Evolutionary conservation across 2,113 vertebrate species (phyloP), one percentile per base, ranked within the genome.

Genomic region (Lanius ludovicianus): DNA sequence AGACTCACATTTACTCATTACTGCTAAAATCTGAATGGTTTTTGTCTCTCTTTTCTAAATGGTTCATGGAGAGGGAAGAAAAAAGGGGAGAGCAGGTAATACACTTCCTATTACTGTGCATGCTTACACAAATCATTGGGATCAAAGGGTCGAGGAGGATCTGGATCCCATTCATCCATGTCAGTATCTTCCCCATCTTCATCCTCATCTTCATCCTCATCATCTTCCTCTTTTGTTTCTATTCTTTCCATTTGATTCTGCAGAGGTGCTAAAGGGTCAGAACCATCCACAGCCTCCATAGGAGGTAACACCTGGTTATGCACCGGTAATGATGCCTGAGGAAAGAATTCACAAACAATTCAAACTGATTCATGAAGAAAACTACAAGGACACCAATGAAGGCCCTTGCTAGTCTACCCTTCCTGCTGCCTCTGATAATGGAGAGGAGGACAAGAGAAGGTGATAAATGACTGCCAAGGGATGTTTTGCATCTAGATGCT

Each of bases 61-160:
- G 27, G 10, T 20, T 44, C 21, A 35, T 7, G 19, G 28, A 77
- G 15, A 28, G 6, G 18, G 53, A 62, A 41, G 18, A 31, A 41
- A 46, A 49, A 57, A 30, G 5, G 3, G 12, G 9, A 44, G 27
- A 15, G 20, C 53, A 46, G 27, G 31, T 15, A 62, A 73, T 10
- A 74, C 1, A 28, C 25, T 59, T 52, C 14, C 7, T 11, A 5
- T 18, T 25, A 35, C 30, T 57, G 53, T 9, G 27, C 19, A 33
- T n/a, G 97, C 99, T 99, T 97, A 99, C 99, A 99, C 39, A 99
- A 97, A 96, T 97, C 98, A 44, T 99, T 99, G 12, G 99, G 99
- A 95, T 99, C 99, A 74, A 99, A 99, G 5, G 99, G 98, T 53
- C 98, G 98, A 63, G 98, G 98, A 5, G 98, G 98, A 63, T 98